Percentiles rank a stretch among this genome's conserved stretches.
Conservation (phyloP, 2,888 invertebrate species). For the Pteria penguin region DNA sequence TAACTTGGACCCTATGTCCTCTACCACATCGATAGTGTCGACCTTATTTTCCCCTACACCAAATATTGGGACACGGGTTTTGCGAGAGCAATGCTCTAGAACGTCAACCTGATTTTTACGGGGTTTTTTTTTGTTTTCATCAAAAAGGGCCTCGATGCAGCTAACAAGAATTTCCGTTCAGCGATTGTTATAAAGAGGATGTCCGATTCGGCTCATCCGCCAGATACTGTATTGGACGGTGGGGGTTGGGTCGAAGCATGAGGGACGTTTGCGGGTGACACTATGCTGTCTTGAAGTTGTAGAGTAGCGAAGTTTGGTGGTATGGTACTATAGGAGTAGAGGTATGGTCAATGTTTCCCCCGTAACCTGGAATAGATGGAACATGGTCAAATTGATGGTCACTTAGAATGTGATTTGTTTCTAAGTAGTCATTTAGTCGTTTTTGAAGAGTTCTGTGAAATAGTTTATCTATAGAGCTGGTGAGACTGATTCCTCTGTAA, state of each 20-base stretch:
- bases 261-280: neutral
- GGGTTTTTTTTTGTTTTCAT: conserved; percentile 10
- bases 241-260: neutral
- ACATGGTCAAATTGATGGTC: too few species aligned
- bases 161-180: neutral
- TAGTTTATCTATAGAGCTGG: too few species aligned
- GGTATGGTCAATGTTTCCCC: neutral
- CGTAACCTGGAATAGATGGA: neutral
- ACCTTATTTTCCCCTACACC: neutral
- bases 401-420: too few species aligned
- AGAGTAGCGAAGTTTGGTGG: neutral
- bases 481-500: too few species aligned
- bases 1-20: neutral
- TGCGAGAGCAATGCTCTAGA: neutral
- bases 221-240: too few species aligned
- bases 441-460: too few species aligned
- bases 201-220: too few species aligned
- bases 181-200: neutral
- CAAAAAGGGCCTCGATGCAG: neutral
- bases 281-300: neutral
- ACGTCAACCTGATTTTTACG: neutral
- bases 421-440: too few species aligned
- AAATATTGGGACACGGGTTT: neutral
- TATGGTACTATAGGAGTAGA: neutral
- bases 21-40: neutral